Conservation (phyloP, 1,140 invertebrate species). For the Augochlora pura region DNA sequence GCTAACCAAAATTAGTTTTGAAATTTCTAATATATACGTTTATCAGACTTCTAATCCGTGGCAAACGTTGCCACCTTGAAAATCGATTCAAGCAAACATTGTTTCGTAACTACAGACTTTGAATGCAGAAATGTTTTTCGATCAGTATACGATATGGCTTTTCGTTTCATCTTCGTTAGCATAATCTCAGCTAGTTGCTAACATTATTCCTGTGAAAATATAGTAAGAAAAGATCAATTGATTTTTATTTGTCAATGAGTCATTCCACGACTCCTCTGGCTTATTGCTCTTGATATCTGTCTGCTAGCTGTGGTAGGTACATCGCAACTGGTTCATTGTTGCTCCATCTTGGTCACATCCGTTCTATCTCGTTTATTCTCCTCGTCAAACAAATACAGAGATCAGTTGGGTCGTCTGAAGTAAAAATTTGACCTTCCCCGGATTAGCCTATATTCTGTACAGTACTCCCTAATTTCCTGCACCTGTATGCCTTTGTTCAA, state of each 20-base stretch:
- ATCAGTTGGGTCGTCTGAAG: not conserved
- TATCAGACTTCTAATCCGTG: not conserved
- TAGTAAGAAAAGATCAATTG: too few species aligned
- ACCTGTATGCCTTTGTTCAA: not conserved
- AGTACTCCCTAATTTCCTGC: not conserved
- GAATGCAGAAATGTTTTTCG: too few species aligned
- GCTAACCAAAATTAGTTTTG: not conserved
- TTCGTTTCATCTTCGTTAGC: too few species aligned
- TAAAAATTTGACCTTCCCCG: not conserved
- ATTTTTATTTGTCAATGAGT: too few species aligned
- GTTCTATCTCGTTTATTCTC: not conserved
- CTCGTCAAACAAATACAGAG: not conserved
- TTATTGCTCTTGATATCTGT: not conserved
- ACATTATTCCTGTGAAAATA: not conserved
- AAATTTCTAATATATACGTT: not conserved
- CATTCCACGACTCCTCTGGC: too few species aligned
- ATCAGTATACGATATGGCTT: too few species aligned
- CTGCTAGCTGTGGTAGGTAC: not conserved
- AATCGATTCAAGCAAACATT: too few species aligned
- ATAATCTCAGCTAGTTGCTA: not conserved
- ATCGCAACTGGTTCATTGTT: not conserved
- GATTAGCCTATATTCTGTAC: not conserved
- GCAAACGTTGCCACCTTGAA: too few species aligned
- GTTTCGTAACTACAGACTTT: too few species aligned
- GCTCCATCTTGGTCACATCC: not conserved